phyloP scores from a whole-genome alignment of 1,140 invertebrate genomes.

The Drosophila fuyamai region DNA sequence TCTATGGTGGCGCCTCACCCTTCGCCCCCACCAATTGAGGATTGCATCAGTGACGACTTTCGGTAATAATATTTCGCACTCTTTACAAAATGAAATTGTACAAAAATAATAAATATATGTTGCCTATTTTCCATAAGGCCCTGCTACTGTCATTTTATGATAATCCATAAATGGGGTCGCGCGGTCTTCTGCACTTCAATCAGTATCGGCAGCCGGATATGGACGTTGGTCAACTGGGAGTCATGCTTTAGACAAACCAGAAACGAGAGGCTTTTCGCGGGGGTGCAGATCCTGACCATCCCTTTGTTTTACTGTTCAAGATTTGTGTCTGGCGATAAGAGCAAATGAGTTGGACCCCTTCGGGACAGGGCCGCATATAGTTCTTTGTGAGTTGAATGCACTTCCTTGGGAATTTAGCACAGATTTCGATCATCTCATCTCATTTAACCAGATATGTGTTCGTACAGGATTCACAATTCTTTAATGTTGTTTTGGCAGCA shows the following conservation, averaged over 20 bases:
- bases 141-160: conserved; percentile 51
- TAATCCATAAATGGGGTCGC: conserved; percentile 49
- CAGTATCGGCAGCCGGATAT: neutral
- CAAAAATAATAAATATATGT: conserved; percentile 71
- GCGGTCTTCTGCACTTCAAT: conserved; percentile 10
- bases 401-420: conserved; percentile 9
- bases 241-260: conserved; percentile 51
- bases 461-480: neutral
- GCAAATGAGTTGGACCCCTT: conserved; percentile 34
- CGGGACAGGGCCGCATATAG: neutral
- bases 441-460: no score
- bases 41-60: conserved; percentile 57
- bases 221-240: conserved; percentile 47
- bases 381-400: conserved; percentile 8
- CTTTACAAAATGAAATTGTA: conserved; percentile 58
- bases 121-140: conserved; percentile 61
- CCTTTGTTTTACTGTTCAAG: conserved; percentile 51
- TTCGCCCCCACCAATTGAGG: neutral
- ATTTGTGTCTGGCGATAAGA: conserved; percentile 44
- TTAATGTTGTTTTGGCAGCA: neutral
- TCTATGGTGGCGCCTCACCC: neutral
- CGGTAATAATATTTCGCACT: conserved; percentile 44
- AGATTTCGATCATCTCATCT: neutral
- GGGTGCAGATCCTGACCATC: neutral
- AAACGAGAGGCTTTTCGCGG: neutral